phyloP scores from a whole-genome alignment of 2,113 vertebrate species.

The Cettia cetti region DNA sequence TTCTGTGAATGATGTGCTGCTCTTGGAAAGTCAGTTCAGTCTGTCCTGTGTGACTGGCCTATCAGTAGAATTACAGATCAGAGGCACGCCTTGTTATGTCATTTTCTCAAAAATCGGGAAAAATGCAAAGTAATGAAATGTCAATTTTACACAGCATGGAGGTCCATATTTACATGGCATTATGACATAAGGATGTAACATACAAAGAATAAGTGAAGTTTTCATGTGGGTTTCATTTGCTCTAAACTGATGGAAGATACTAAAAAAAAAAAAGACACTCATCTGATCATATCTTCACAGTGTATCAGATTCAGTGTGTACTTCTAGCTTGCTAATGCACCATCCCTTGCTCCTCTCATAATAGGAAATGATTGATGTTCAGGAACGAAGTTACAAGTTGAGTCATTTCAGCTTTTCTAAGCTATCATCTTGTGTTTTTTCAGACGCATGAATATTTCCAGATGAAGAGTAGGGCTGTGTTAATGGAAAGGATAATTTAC shows the following conservation, averaged over 20 bases:
- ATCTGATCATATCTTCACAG: background rate
- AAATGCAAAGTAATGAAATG: background rate
- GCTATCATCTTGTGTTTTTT: background rate
- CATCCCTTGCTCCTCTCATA: accelerated
- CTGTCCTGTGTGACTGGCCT: background rate
- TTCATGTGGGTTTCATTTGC: background rate
- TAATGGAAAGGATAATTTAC: background rate
- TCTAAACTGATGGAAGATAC: background rate
- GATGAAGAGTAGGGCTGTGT: background rate
- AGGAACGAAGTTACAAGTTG: background rate
- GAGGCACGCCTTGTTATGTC: background rate
- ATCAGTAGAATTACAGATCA: background rate
- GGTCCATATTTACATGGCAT: background rate
- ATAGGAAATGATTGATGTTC: background rate
- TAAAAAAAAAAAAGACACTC: background rate
- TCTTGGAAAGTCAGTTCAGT: background rate
- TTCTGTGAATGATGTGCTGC: background rate
- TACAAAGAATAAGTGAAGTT: background rate
- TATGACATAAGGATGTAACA: background rate
- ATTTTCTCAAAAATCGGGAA: background rate
- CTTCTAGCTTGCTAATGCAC: background rate
- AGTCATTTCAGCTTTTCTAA: background rate
- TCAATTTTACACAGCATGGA: background rate
- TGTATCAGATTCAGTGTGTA: background rate
- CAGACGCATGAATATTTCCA: background rate